Conservation (phyloP, 2,888 invertebrate species). For the Carabus problematicus region DNA sequence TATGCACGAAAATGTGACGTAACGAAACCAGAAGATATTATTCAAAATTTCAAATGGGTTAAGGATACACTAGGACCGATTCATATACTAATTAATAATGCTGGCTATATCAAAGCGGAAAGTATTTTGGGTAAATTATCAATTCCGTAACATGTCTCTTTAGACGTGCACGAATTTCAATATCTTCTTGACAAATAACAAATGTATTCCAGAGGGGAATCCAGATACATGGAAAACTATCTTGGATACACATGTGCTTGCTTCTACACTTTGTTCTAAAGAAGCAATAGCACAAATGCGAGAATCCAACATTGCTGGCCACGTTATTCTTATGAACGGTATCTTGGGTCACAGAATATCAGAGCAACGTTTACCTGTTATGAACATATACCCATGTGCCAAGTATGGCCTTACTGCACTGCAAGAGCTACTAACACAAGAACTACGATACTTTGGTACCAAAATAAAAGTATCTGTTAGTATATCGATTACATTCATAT, state of each 20-base stretch:
- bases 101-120: too few relatives aligned
- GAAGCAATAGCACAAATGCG: constrained; percentile 6
- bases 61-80: neutral
- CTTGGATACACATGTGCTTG: neutral
- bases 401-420: constrained; percentile 14
- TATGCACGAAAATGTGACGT: constrained; percentile 7
- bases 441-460: constrained; percentile 1
- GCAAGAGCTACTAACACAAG: constrained; percentile 7
- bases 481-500: neutral
- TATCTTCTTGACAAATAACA: neutral
- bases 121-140: neutral
- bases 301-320: constrained; percentile 7
- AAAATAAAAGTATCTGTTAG: constrained; percentile 12
- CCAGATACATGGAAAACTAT: neutral
- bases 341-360: neutral
- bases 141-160: neutral
- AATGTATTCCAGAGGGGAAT: constrained; percentile 3
- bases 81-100: constrained; percentile 1
- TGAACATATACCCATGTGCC: neutral
- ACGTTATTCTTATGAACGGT: neutral
- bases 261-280: neutral
- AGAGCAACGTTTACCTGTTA: neutral
- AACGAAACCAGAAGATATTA: constrained; percentile 3
- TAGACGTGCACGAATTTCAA: neutral
- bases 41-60: constrained; percentile 9